Evolutionary conservation across 2,888 invertebrate species (phyloP).

Genomic region (Drosophila vallismaia): DNA sequence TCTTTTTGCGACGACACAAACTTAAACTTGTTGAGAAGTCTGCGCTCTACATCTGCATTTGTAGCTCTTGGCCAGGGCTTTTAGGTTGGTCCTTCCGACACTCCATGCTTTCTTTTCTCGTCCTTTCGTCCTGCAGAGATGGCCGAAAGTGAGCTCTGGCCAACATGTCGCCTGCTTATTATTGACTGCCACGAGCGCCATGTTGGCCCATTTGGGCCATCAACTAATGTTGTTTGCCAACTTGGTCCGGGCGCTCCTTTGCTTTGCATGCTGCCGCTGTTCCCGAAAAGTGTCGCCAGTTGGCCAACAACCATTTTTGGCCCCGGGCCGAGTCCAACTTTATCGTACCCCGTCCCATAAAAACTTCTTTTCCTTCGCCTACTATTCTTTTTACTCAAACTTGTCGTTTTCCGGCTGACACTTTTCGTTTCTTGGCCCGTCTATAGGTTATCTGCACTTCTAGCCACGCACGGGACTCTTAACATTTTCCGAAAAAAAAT

Average conservation of each 20-base stretch:
- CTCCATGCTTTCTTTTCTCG: conserved; percentile 1
- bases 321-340: conserved; percentile 31
- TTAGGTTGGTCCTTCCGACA: conserved; percentile 5
- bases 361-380: conserved; percentile 48
- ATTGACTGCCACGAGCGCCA: conserved; percentile 77
- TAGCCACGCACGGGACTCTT: conserved; percentile 14
- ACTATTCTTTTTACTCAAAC: conserved; percentile 34
- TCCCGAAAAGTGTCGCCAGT: conserved; percentile 47
- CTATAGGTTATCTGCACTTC: conserved; percentile 63
- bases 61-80: conserved; percentile 4
- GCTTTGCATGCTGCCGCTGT: conserved; percentile 34
- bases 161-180: conserved; percentile 80
- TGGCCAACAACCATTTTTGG: conserved; percentile 34
- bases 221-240: conserved; percentile 79
- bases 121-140: conserved; percentile 11
- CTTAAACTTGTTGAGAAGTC: conserved; percentile 69
- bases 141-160: conserved; percentile 63
- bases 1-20: conserved; percentile 35
- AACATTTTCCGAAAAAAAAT: conserved; percentile 36
- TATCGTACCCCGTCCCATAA: conserved; percentile 35
- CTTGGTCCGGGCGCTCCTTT: conserved; percentile 49
- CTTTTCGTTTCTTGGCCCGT: conserved; percentile 63
- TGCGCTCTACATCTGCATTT: conserved; percentile 29
- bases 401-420: conserved; percentile 67
- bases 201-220: conserved; percentile 77